Conservation (phyloP, 2,888 invertebrate species). For the Barypeithes pellucidus region DNA sequence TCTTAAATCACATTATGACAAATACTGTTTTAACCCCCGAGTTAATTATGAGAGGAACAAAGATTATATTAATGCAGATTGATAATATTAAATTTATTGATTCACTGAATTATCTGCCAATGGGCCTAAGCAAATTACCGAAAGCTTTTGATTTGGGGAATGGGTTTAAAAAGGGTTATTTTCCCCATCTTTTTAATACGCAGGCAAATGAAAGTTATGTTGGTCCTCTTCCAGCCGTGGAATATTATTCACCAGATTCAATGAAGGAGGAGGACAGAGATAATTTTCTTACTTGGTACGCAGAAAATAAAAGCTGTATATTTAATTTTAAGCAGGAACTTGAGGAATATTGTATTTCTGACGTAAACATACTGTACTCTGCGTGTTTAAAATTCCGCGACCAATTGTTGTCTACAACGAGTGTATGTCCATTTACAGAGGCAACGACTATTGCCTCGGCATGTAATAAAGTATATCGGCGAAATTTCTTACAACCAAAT, state of each 20-base stretch:
- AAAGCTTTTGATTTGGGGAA: background rate
- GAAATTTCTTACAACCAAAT: too few relatives aligned
- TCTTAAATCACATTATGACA: background rate
- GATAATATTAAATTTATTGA: background rate
- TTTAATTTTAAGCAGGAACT: background rate
- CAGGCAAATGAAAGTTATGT: too few relatives aligned
- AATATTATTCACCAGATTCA: too few relatives aligned
- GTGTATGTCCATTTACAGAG: too few relatives aligned
- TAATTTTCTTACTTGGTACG: too few relatives aligned
- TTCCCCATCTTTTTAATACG: too few relatives aligned
- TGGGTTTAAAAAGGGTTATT: background rate
- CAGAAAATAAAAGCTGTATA: background rate
- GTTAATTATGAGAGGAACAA: background rate
- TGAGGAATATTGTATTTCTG: background rate
- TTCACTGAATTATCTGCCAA: background rate
- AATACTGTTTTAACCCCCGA: background rate
- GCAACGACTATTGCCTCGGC: too few relatives aligned
- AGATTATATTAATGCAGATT: background rate
- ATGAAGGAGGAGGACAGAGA: too few relatives aligned
- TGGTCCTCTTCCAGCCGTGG: too few relatives aligned
- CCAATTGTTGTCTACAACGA: too few relatives aligned
- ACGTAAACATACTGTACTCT: background rate
- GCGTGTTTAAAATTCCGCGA: too few relatives aligned
- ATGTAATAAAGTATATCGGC: too few relatives aligned
- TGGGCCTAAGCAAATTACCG: background rate